Evolutionary conservation across 92 coral and sea anemone genomes (phyloP).

Genomic region (Porites cylindrica): DNA sequence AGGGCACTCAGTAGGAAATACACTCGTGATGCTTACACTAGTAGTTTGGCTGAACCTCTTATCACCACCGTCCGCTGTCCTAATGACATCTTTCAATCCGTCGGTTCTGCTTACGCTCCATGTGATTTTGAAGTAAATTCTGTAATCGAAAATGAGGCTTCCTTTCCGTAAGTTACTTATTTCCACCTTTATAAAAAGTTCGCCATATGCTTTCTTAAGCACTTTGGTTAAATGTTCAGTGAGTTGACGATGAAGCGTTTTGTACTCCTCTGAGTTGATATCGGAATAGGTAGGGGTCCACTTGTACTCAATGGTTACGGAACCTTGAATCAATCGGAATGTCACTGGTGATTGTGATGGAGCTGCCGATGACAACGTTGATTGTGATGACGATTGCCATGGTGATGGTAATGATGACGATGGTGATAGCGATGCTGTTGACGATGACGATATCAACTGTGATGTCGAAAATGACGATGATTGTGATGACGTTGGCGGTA

Average conservation of each 20-base stretch:
- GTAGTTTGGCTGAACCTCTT: not conserved
- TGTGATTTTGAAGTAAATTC: slow-evolving; percentile 4
- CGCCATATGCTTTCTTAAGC: not conserved
- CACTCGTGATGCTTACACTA: not conserved
- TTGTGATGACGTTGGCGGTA: not conserved
- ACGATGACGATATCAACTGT: not conserved
- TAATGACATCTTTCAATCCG: not conserved
- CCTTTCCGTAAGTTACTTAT: slow-evolving; percentile 1
- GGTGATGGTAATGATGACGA: not conserved
- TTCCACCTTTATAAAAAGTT: not conserved
- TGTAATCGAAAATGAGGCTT: slow-evolving; percentile 34
- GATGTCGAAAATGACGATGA: not conserved
- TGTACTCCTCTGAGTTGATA: too few relatives aligned
- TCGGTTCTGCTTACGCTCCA: not conserved
- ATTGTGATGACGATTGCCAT: not conserved
- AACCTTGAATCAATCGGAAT: not conserved
- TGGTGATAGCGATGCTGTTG: not conserved
- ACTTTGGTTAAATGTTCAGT: not conserved
- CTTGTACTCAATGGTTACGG: not conserved
- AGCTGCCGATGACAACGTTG: not conserved
- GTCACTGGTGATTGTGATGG: not conserved
- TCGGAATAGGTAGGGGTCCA: too few relatives aligned
- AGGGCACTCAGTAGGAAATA: not conserved
- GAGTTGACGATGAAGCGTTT: not conserved
- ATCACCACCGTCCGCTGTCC: not conserved